A percentile compares a stretch with the other conserved stretches of the same genome.
These are phyloP conservation scores for Agriotes lineatus DNA, from an alignment of 2,888 invertebrate genomes.

Conservation along the genomic window DNA sequence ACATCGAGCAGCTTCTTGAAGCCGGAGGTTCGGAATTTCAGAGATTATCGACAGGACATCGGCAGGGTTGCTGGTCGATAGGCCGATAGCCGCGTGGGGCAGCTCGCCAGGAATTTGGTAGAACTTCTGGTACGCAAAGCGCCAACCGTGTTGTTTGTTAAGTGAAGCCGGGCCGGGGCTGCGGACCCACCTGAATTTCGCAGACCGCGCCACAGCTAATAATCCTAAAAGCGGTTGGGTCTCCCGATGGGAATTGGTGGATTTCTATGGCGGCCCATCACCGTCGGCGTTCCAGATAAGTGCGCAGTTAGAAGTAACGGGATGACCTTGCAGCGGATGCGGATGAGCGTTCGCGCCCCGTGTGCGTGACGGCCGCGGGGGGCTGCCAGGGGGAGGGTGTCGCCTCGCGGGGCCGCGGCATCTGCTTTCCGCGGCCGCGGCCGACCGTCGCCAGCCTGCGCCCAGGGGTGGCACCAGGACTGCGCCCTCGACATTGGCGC, in stretches of 20 bases:
- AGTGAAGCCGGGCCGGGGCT: conserved; percentile 6
- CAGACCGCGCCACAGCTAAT: conserved; percentile 37
- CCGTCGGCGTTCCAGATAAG: conserved; percentile 38
- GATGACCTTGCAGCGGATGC: conserved; percentile 35
- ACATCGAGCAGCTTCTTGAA: too few relatives aligned
- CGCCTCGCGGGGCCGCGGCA: conserved; percentile 51
- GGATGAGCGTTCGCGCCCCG: conserved; percentile 46
- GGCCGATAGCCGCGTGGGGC: too few relatives aligned
- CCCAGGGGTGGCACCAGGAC: conserved; percentile 44
- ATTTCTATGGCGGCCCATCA: conserved; percentile 41
- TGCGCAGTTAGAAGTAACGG: conserved; percentile 45
- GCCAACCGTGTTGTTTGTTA: too few relatives aligned
- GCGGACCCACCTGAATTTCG: conserved; percentile 35
- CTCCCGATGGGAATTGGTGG: conserved; percentile 39
- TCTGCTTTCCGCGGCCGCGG: conserved; percentile 48
- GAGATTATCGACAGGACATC: too few relatives aligned
- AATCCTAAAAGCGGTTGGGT: conserved; percentile 42
- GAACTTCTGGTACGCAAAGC: too few relatives aligned
- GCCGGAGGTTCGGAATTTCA: too few relatives aligned
- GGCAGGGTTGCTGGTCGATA: too few relatives aligned
- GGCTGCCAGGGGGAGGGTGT: conserved; percentile 42
- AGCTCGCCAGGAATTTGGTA: too few relatives aligned
- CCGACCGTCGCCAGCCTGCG: conserved; percentile 46
- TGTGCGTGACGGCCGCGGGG: conserved; percentile 47
- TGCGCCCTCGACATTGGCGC: conserved; percentile 23